Conservation (phyloP, 2,797 vertebrate species). For the Acanthurus tractus region DNA sequence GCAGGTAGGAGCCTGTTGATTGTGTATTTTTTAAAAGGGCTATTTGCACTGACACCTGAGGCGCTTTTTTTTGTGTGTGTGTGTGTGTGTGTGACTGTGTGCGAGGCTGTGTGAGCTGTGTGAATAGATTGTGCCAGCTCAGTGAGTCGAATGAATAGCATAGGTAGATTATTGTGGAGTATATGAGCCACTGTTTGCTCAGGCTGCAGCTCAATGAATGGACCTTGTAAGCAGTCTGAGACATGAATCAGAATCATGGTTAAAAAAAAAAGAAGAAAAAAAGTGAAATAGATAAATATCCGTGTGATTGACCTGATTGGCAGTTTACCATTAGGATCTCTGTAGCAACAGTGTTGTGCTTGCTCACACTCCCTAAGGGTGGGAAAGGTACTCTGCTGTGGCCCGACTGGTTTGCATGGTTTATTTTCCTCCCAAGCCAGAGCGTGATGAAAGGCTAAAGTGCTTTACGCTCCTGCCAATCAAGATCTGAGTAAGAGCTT, state of each 20-base stretch:
- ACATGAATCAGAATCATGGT: conserved; percentile 16
- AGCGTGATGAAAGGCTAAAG: conserved; percentile 16
- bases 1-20: conserved; percentile 91
- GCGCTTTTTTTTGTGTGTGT: conserved; percentile 24
- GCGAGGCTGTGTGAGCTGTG: conserved; percentile 15
- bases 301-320: conserved; percentile 29
- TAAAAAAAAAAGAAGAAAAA: background rate
- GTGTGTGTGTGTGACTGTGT: conserved; percentile 13
- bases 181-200: conserved; percentile 42
- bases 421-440: conserved; percentile 39
- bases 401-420: conserved; percentile 41
- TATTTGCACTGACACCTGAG: conserved; percentile 46
- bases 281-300: conserved; percentile 34
- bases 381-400: conserved; percentile 39
- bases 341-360: conserved; percentile 42
- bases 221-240: conserved; percentile 31
- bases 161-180: conserved; percentile 43
- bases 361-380: conserved; percentile 47
- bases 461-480: conserved; percentile 29
- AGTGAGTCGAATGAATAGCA: conserved; percentile 59
- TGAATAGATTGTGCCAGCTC: conserved; percentile 51
- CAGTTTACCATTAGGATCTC: conserved; percentile 49
- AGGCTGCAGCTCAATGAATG: conserved; percentile 35
- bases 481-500: conserved; percentile 32
- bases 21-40: conserved; percentile 41